Evolutionary conservation across 2,888 invertebrate genomes (phyloP).

Genomic region (Euphydryas editha): DNA sequence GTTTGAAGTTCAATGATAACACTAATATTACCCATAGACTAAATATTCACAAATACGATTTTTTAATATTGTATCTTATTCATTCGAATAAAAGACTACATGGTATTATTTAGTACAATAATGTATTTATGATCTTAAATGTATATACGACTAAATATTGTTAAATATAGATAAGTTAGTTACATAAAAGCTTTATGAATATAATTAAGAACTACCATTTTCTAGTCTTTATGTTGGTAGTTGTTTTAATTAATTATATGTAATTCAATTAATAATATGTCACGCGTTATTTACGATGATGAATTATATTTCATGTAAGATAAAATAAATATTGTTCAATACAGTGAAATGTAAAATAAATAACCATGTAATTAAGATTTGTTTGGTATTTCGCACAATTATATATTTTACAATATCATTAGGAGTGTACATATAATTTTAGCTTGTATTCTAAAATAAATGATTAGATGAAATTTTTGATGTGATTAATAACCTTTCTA

Average conservation of each 20-base stretch:
- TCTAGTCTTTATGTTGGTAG: constrained; percentile 41
- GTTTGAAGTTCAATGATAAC: constrained; percentile 3
- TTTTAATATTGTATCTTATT: constrained; percentile 1
- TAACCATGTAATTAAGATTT: neutral
- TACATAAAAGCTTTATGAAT: constrained; percentile 30
- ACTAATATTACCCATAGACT: constrained; percentile 12
- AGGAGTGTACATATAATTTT: neutral
- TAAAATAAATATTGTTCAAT: constrained; percentile 1
- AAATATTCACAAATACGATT: neutral
- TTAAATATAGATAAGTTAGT: constrained; percentile 17
- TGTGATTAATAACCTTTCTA: neutral
- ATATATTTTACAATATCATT: neutral
- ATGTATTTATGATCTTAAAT: constrained; percentile 30
- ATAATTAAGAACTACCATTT: constrained; percentile 34
- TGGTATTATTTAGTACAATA: constrained; percentile 9
- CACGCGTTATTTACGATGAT: neutral
- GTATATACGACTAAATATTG: constrained; percentile 29
- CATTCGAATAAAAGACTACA: constrained; percentile 28
- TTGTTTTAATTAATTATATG: constrained; percentile 5
- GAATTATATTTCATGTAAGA: constrained; percentile 1
- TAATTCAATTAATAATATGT: neutral
- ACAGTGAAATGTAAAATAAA: neutral
- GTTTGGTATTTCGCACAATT: neutral
- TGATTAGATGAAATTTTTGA: neutral
- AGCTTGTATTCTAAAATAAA: neutral